These are phyloP conservation scores for Notothenia rossii DNA, from an alignment of 2,113 vertebrate genomes.

Conservation along the genomic window DNA sequence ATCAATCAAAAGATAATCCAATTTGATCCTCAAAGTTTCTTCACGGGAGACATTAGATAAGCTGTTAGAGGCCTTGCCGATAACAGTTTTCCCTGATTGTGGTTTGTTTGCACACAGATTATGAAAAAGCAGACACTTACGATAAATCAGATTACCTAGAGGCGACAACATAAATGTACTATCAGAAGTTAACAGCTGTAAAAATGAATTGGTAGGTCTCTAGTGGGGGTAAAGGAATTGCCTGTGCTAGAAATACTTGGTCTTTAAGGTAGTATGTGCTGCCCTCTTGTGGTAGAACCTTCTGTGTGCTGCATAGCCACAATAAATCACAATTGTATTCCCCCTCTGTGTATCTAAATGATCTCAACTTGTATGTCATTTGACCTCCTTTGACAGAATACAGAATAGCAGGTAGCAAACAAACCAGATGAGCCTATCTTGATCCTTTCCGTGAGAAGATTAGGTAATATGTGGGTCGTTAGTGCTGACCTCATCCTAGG, in stretches of 20 bases:
- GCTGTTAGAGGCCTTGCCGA: constrained; percentile 25
- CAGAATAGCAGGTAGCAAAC: constrained; percentile 9
- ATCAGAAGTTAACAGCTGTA: constrained; percentile 10
- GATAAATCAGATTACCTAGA: constrained; percentile 17
- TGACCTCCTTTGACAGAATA: constrained; percentile 7
- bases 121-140: neutral
- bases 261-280: constrained; percentile 52
- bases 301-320: neutral
- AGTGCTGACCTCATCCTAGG: constrained; percentile 58
- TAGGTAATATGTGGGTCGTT: constrained; percentile 4
- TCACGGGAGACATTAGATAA: neutral
- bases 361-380: constrained; percentile 17
- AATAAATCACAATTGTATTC: accelerated
- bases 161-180: constrained; percentile 17
- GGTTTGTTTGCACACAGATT: neutral
- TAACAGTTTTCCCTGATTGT: constrained; percentile 24
- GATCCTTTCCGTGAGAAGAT: constrained; percentile 42
- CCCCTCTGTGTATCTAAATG: neutral
- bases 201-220: constrained; percentile 28
- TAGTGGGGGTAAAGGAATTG: constrained; percentile 26
- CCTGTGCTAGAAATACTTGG: neutral
- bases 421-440: constrained; percentile 10
- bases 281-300: constrained; percentile 70
- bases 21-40: constrained; percentile 19
- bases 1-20: constrained; percentile 36